Conservation (phyloP, 2,888 invertebrate genomes). For the Xestia c-nigrum region DNA sequence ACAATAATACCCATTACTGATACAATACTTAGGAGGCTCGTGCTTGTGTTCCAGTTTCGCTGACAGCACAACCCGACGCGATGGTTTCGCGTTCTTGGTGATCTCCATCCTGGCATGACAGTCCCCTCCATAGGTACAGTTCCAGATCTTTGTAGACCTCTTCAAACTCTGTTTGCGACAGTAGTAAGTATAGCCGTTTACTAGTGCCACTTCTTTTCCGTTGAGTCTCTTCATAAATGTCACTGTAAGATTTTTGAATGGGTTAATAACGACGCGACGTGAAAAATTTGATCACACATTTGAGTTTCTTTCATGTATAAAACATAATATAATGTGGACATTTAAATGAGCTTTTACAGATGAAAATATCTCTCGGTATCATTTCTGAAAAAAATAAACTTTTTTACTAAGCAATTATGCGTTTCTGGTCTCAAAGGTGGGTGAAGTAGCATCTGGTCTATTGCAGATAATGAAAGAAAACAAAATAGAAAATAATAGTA, state of each 20-base stretch:
- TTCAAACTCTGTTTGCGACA: constrained; percentile 25
- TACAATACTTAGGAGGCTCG: constrained; percentile 35
- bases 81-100: constrained; percentile 31
- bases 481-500: too few relatives aligned
- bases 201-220: constrained; percentile 58
- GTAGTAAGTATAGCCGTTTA: constrained; percentile 37
- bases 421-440: too few relatives aligned
- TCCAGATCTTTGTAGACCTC: constrained; percentile 43
- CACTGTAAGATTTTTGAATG: background rate
- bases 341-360: too few relatives aligned
- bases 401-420: background rate
- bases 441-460: too few relatives aligned
- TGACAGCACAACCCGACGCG: constrained; percentile 33
- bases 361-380: background rate
- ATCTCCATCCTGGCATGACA: constrained; percentile 36
- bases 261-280: background rate
- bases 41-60: constrained; percentile 58
- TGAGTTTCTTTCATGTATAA: background rate
- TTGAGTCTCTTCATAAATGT: constrained; percentile 29
- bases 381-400: background rate
- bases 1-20: constrained; percentile 45
- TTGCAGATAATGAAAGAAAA: too few relatives aligned
- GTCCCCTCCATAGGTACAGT: constrained; percentile 54
- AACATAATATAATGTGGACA: background rate
- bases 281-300: background rate